phyloP scores from a whole-genome alignment of 2,113 vertebrate genomes.

The Nothocercus nigrocapillus region DNA sequence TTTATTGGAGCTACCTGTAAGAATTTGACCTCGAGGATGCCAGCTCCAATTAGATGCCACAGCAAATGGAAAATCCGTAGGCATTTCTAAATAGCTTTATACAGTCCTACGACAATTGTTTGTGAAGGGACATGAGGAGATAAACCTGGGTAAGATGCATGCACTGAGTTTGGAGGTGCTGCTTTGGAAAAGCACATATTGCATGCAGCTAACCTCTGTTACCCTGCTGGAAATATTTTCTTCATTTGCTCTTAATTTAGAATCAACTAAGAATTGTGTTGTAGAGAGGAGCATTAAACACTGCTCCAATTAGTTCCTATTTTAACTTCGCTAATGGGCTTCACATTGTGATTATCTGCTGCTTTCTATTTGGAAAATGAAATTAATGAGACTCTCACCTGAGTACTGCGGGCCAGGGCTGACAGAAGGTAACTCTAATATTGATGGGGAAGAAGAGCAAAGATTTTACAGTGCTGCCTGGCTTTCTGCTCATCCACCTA shows the following conservation, averaged over 20 bases:
- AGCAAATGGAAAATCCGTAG: neutral
- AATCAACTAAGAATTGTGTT: neutral
- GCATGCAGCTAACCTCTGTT: neutral
- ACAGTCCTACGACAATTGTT: neutral
- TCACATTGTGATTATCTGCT: neutral
- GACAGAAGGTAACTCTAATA: slow-evolving; percentile 53
- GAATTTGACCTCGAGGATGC: neutral
- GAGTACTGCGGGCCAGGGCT: neutral
- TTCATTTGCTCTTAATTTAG: neutral
- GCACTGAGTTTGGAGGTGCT: neutral
- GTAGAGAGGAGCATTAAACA: neutral
- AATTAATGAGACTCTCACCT: slow-evolving; percentile 41
- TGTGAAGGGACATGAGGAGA: neutral
- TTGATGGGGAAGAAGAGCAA: neutral
- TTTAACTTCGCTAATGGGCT: neutral
- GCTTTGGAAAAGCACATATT: neutral
- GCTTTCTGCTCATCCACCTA: slow-evolving; percentile 62
- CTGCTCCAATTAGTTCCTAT: slow-evolving; percentile 28
- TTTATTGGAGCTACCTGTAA: slow-evolving; percentile 36
- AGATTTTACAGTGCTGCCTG: neutral
- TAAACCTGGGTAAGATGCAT: neutral
- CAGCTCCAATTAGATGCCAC: neutral
- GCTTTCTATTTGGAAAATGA: slow-evolving; percentile 43
- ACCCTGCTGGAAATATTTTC: neutral
- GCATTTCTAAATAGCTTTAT: neutral